Evolutionary conservation across 1,140 invertebrate genomes (phyloP).

Genomic region (Olivierus martensii): DNA sequence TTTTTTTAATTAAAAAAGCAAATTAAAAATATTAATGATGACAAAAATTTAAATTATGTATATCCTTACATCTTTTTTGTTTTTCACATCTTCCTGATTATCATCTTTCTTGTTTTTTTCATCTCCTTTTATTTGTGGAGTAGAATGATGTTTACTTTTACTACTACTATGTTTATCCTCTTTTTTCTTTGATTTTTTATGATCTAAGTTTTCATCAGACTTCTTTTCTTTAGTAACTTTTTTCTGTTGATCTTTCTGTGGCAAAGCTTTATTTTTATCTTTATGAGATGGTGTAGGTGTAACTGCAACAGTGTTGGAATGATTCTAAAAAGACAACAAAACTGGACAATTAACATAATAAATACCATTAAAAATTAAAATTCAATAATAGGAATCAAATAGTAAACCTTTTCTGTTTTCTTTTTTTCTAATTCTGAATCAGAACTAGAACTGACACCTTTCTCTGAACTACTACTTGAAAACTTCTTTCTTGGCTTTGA

Average conservation of each 20-base stretch:
- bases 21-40: no score
- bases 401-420: background rate
- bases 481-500: background rate
- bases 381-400: background rate
- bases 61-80: background rate
- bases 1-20: no score
- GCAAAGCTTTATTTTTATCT: background rate
- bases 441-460: no score
- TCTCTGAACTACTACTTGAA: background rate
- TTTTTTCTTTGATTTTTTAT: slow-evolving; percentile 2
- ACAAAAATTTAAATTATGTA: no score
- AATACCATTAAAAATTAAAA: no score
- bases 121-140: slow-evolving; percentile 1
- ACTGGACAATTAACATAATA: no score
- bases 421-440: background rate
- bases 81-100: background rate
- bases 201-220: background rate
- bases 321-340: no score
- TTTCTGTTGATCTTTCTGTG: slow-evolving; percentile 1
- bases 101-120: background rate
- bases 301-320: background rate
- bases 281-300: background rate
- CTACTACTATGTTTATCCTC: slow-evolving; percentile 6
- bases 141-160: slow-evolving; percentile 3
- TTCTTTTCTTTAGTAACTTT: slow-evolving; percentile 2